Evolutionary conservation across 2,888 invertebrate genomes (phyloP).

Genomic region (Parthenolecanium corni): DNA sequence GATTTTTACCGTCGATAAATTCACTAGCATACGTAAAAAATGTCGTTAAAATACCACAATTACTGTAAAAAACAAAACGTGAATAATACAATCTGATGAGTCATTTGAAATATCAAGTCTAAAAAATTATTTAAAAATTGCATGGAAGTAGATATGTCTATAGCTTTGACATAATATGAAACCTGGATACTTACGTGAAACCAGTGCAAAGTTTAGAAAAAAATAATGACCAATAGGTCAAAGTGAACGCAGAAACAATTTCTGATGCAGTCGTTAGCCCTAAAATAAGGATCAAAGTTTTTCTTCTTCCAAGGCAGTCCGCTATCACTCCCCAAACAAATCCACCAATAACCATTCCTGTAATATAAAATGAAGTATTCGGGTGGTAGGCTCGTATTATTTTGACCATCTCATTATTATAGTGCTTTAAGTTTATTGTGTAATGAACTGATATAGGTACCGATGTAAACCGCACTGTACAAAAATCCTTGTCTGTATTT

Average conservation of each 20-base stretch:
- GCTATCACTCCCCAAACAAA: conserved; percentile 67
- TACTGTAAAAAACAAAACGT: conserved; percentile 42
- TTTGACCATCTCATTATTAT: background rate
- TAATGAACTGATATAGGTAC: conserved; percentile 39
- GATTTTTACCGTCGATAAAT: conserved; percentile 53
- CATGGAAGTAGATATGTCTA: background rate
- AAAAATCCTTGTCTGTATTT: conserved; percentile 58
- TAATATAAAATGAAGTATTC: conserved; percentile 15
- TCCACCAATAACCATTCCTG: conserved; percentile 65
- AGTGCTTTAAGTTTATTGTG: background rate
- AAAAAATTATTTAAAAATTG: background rate
- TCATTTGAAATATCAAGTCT: background rate
- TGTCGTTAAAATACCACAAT: conserved; percentile 61
- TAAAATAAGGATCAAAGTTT: conserved; percentile 55
- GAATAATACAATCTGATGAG: too few relatives aligned
- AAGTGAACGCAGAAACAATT: conserved; percentile 50
- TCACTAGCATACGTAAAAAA: conserved; percentile 61
- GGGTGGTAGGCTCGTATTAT: background rate
- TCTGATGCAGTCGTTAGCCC: conserved; percentile 52
- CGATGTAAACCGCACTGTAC: conserved; percentile 59
- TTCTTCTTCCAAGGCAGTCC: conserved; percentile 58
- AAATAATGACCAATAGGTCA: conserved; percentile 52
- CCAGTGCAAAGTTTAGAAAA: conserved; percentile 62
- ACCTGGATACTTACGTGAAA: conserved; percentile 51
- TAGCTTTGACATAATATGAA: background rate